Conservation (phyloP, 2,113 vertebrate species). For the Sinocyclocheilus grahami region DNA sequence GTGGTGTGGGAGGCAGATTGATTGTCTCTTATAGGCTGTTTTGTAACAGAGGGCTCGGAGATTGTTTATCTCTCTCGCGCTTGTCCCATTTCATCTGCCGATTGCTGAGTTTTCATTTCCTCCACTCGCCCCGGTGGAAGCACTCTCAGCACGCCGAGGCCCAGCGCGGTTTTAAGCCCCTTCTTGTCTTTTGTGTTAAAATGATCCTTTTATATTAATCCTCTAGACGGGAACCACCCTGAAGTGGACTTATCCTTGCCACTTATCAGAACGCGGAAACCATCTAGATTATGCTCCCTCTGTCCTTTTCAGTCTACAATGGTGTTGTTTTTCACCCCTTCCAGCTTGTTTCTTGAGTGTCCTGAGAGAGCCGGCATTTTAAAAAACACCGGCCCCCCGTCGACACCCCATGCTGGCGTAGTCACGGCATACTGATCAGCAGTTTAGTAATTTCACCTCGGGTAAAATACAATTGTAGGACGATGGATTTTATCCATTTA, state of each 20-base stretch:
- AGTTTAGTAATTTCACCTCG: conserved; percentile 13
- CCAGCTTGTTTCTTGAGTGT: conserved; percentile 1
- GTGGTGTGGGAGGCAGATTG: conserved; percentile 33
- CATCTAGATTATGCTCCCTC: conserved; percentile 9
- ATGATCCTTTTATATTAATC: conserved; percentile 65
- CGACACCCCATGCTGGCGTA: background rate
- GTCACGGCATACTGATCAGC: background rate
- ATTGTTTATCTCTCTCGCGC: conserved; percentile 31
- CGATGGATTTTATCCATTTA: conserved; percentile 40
- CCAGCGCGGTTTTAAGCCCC: conserved; percentile 60
- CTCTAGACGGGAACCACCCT: conserved; percentile 60
- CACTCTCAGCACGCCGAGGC: conserved; percentile 47
- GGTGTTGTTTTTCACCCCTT: background rate
- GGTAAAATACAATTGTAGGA: conserved; percentile 34
- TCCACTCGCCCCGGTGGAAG: background rate
- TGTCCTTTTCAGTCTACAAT: conserved; percentile 17
- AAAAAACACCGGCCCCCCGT: background rate
- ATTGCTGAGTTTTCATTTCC: conserved; percentile 34
- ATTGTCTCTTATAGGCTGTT: conserved; percentile 40
- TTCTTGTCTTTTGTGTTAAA: conserved; percentile 60
- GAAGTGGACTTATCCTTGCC: conserved; percentile 60
- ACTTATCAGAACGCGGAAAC: conserved; percentile 51
- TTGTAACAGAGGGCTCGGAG: conserved; percentile 21
- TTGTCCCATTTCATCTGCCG: conserved; percentile 34
- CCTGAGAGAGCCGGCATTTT: background rate